phyloP scores from a whole-genome alignment of 2,888 invertebrate species.

The Lasius fuliginosus region DNA sequence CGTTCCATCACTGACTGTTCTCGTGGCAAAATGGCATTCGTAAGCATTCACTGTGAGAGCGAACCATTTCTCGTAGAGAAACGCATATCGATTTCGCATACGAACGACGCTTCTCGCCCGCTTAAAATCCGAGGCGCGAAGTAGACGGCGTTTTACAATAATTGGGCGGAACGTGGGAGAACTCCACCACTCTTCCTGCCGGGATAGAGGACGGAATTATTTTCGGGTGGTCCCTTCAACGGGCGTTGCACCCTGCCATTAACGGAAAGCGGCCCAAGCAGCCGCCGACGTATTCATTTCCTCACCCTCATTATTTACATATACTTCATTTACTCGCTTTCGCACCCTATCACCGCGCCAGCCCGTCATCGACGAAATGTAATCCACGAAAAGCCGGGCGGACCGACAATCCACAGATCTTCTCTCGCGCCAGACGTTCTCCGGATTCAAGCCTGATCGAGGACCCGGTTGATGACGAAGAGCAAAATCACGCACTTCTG shows the following conservation, averaged over 20 bases:
- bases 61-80: slow-evolving; percentile 30
- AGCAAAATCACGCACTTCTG: slow-evolving; percentile 48
- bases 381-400: slow-evolving; percentile 69
- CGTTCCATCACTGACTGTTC: slow-evolving; percentile 8
- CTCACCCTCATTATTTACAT: slow-evolving; percentile 84
- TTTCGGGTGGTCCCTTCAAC: slow-evolving; percentile 80
- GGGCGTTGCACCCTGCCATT: slow-evolving; percentile 84
- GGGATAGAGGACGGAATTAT: slow-evolving; percentile 80
- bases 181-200: slow-evolving; percentile 67
- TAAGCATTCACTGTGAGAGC: slow-evolving; percentile 19
- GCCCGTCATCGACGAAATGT: slow-evolving; percentile 68
- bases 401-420: slow-evolving; percentile 69
- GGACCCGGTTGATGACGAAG: slow-evolving; percentile 36
- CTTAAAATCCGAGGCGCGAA: slow-evolving; percentile 75
- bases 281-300: slow-evolving; percentile 78
- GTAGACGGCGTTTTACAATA: slow-evolving; percentile 80
- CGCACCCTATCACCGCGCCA: background rate
- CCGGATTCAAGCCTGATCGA: slow-evolving; percentile 69
- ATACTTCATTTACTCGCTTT: slow-evolving; percentile 79
- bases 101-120: slow-evolving; percentile 69
- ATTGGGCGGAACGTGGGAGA: slow-evolving; percentile 77
- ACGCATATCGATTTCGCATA: slow-evolving; percentile 59
- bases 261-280: slow-evolving; percentile 71
- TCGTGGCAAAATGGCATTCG: slow-evolving; percentile 17
- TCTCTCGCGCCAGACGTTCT: slow-evolving; percentile 67